Evolutionary conservation across 2,797 vertebrate species (phyloP).

Genomic region (Gymnodraco acuticeps): DNA sequence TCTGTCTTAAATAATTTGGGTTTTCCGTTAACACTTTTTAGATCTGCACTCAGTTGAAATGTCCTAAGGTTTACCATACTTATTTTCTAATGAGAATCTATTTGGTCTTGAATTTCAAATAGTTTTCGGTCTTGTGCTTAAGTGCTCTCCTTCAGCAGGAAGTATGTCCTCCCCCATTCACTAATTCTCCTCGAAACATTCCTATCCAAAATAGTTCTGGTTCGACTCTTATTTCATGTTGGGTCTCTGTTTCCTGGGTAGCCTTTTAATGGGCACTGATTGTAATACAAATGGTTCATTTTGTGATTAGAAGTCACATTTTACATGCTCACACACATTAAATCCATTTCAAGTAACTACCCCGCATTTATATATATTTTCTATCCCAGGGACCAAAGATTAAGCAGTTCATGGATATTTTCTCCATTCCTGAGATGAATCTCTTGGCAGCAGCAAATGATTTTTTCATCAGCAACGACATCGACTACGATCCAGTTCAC

Average conservation of each 20-base stretch:
- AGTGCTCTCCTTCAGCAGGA: conserved; percentile 33
- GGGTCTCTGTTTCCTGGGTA: not conserved
- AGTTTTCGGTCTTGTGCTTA: conserved; percentile 32
- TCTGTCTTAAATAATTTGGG: conserved; percentile 7
- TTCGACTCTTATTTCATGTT: conserved; percentile 21
- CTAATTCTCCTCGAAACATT: conserved; percentile 36
- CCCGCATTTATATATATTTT: not conserved
- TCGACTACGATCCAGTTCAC: conserved; percentile 90
- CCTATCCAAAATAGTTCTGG: conserved; percentile 6
- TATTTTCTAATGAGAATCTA: conserved; percentile 47
- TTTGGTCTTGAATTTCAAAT: conserved; percentile 43
- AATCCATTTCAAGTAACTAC: not conserved
- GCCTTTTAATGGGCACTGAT: not conserved
- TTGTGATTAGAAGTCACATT: not conserved
- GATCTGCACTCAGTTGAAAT: conserved; percentile 4
- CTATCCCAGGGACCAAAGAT: conserved; percentile 86
- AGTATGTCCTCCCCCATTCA: conserved; percentile 9
- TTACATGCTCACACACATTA: not conserved
- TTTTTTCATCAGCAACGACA: conserved; percentile 88
- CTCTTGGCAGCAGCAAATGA: conserved; percentile 88
- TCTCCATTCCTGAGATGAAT: conserved; percentile 91
- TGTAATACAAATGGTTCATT: conserved; percentile 8
- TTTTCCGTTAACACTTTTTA: not conserved
- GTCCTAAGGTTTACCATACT: conserved; percentile 20
- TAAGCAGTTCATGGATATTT: conserved; percentile 93